Base-by-base conservation (phyloP, 2,888 invertebrate genomes). In the Andricus curvator region DNA sequence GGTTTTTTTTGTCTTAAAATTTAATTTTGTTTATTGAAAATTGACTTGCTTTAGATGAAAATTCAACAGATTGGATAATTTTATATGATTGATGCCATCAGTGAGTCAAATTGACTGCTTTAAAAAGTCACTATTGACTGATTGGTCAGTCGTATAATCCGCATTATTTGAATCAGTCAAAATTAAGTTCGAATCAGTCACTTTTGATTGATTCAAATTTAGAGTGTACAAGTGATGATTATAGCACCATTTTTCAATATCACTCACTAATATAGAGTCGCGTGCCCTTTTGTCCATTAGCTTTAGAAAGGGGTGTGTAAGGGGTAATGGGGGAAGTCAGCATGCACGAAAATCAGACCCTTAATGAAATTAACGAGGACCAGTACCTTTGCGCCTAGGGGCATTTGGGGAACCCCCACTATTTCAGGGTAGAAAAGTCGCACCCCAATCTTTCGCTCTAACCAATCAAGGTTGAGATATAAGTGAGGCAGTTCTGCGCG, bases 331-430 rank as follows among this genome's bases (percentile, higher is more conserved):
- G 74, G 74, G 37, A 37, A 80, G 83, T 80, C 78, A 86, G 80
- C 84, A 80, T 86, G 65, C 74, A 37, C 85, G 77, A 87, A 89
- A 90, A 90, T 90, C 86, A 84, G 85, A 81, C 80, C 82, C 85
- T 82, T 91, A 91, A 91, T 91, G 88, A 89, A 89, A 91, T 91
- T 90, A 91, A 88, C 88, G 85, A 86, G 88, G 86, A 83, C 90
- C 88, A 88, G 86, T 88, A 86, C 82, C 79, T 80, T 87, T 82
- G 78, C 80, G 88, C 87, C 88, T 88, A 65, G 79, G 87, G 90
- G 88, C 88, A 76, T 80, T 79, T 79, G 80, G 25, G n/a, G 78
- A 78, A 33, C 80, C 76, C 79, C 64, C 78, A 56, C 65, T 33
- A 67, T 48, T 70, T 64, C 80, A 79, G 83, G 84, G 83, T 86